Evolutionary conservation across 2,113 vertebrate genomes (phyloP).

Genomic region (Struthio camelus): DNA sequence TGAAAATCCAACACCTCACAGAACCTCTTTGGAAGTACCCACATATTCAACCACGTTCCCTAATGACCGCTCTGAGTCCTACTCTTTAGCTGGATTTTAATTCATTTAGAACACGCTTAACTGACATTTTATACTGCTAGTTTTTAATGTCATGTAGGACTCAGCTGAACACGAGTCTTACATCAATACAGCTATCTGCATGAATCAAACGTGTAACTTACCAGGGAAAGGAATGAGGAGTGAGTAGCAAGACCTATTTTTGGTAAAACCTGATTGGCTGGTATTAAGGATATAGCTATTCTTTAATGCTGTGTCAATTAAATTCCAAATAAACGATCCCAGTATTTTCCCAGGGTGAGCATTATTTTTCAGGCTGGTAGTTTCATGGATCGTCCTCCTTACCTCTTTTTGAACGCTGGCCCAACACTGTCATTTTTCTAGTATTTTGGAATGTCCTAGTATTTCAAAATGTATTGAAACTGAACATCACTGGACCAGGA

Average conservation of each 20-base stretch:
- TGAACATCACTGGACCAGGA: neutral
- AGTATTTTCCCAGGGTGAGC: neutral
- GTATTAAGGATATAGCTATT: neutral
- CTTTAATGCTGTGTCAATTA: neutral
- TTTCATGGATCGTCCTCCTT: neutral
- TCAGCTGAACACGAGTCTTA: neutral
- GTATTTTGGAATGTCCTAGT: neutral
- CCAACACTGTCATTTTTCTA: neutral
- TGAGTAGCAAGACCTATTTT: neutral
- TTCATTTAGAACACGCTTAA: neutral
- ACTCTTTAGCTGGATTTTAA: neutral
- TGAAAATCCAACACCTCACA: neutral
- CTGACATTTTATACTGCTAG: neutral
- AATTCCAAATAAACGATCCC: neutral
- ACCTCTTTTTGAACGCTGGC: neutral
- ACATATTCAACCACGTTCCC: rapidly evolving
- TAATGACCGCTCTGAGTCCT: neutral
- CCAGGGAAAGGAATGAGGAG: neutral
- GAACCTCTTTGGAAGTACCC: neutral
- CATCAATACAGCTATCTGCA: neutral
- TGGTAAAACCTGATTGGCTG: neutral
- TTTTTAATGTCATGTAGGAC: neutral
- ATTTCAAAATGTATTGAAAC: neutral
- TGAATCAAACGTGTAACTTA: neutral
- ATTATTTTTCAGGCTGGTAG: neutral